Percentiles rank a stretch among this genome's conserved stretches.
Conservation (phyloP, 2,797 vertebrate genomes). For the Neoniphon sammara region DNA sequence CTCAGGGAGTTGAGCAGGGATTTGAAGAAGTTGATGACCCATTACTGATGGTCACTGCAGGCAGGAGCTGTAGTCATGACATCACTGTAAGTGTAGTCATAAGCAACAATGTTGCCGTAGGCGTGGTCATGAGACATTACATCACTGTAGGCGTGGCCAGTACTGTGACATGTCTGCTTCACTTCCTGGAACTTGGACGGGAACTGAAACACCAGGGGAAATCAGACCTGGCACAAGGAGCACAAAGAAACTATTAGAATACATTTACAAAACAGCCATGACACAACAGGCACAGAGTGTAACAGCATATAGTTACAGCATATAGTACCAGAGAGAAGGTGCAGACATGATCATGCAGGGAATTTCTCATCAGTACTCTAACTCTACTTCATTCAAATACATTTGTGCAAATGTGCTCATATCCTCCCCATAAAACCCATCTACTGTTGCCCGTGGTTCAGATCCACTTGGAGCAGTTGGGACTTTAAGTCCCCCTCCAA, state of each 20-base stretch:
- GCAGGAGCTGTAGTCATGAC: not conserved
- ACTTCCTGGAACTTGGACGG: slow-evolving; percentile 99
- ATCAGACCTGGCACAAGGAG: slow-evolving; percentile 89
- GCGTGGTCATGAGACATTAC: not conserved
- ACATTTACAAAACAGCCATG: too few species aligned
- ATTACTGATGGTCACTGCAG: slow-evolving; percentile 1
- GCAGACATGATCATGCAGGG: too few species aligned
- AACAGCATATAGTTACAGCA: too few species aligned
- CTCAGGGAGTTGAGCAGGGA: slow-evolving; percentile 49
- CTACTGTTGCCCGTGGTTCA: too few species aligned
- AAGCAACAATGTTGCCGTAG: not conserved
- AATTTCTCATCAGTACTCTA: too few species aligned
- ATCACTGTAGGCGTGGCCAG: slow-evolving; percentile 98
- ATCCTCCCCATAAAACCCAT: too few species aligned
- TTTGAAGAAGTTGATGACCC: slow-evolving; percentile 50
- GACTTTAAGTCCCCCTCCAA: too few species aligned
- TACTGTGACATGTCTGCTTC: slow-evolving; percentile 99
- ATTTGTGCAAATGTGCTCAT: too few species aligned
- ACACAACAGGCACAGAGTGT: too few species aligned
- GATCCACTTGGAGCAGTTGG: too few species aligned
- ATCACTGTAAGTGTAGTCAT: not conserved
- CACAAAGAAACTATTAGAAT: slow-evolving; percentile 23
- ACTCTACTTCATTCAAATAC: too few species aligned
- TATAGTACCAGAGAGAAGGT: too few species aligned
- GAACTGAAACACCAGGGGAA: slow-evolving; percentile 98